Conservation (phyloP, 2,797 vertebrate species). For the Varecia variegata region DNA sequence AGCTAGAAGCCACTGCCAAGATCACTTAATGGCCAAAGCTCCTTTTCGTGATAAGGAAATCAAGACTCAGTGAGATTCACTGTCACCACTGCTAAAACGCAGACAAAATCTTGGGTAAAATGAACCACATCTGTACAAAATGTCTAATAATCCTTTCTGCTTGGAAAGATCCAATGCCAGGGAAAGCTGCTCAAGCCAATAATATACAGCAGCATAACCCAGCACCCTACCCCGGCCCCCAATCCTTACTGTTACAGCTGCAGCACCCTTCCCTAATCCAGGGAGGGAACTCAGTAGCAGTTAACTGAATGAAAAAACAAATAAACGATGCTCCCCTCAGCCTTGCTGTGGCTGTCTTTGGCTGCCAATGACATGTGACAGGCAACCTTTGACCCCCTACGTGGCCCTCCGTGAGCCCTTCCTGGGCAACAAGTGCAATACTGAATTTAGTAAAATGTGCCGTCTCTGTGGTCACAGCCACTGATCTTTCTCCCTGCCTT, state of each 20-base stretch:
- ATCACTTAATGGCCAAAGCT: background rate
- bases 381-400: background rate
- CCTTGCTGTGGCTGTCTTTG: background rate
- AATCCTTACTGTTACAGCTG: background rate
- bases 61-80: background rate
- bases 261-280: background rate
- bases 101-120: background rate
- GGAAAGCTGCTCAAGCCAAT: background rate
- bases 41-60: background rate
- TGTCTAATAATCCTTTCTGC: background rate
- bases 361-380: background rate
- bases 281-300: background rate
- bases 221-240: background rate
- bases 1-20: background rate
- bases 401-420: background rate
- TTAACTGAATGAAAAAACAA: background rate
- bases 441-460: background rate
- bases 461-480: background rate
- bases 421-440: background rate
- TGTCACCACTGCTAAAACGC: background rate
- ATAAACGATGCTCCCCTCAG: background rate
- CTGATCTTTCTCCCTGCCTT: background rate
- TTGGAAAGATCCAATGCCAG: background rate
- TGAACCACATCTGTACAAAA: background rate
- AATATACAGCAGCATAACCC: background rate